These are phyloP conservation scores for Pogonocherus hispidulus DNA, from an alignment of 2,888 invertebrate genomes.

Conservation along the genomic window DNA sequence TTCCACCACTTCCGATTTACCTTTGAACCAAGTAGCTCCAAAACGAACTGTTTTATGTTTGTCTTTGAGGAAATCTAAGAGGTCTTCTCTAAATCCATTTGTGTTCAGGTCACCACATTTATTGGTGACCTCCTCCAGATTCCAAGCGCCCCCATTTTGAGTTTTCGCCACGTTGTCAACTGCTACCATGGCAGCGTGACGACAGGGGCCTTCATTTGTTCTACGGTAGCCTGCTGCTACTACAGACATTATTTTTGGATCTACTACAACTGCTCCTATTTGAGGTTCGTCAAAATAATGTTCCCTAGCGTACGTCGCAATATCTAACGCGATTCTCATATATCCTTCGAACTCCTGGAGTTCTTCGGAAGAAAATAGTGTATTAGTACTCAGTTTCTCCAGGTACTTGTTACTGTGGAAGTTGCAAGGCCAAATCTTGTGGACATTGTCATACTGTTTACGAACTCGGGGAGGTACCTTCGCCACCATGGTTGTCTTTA, in stretches of 20 bases:
- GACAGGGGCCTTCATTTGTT: slow-evolving; percentile 76
- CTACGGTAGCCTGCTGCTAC: slow-evolving; percentile 78
- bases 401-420: slow-evolving; percentile 84
- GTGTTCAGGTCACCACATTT: slow-evolving; percentile 43
- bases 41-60: slow-evolving; percentile 49
- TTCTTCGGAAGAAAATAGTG: slow-evolving; percentile 74
- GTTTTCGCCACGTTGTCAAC: slow-evolving; percentile 87
- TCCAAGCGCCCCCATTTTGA: slow-evolving; percentile 86
- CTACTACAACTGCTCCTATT: slow-evolving; percentile 78
- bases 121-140: slow-evolving; percentile 32
- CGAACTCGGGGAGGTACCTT: slow-evolving; percentile 75
- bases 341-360: slow-evolving; percentile 72
- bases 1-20: slow-evolving; percentile 61
- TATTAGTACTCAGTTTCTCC: slow-evolving; percentile 77
- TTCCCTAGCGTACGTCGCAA: slow-evolving; percentile 65
- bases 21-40: slow-evolving; percentile 69
- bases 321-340: slow-evolving; percentile 74
- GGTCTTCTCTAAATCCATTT: slow-evolving; percentile 68
- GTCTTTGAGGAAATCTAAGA: slow-evolving; percentile 52
- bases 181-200: slow-evolving; percentile 89
- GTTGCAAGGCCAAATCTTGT: slow-evolving; percentile 83
- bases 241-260: slow-evolving; percentile 76
- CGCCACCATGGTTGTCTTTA: slow-evolving; percentile 74
- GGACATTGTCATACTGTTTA: slow-evolving; percentile 75
- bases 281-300: slow-evolving; percentile 45